A percentile compares a stretch with the other conserved stretches of the same genome.
phyloP scores from a whole-genome alignment of 1,140 invertebrate species.

The Apolygus lucorum region DNA sequence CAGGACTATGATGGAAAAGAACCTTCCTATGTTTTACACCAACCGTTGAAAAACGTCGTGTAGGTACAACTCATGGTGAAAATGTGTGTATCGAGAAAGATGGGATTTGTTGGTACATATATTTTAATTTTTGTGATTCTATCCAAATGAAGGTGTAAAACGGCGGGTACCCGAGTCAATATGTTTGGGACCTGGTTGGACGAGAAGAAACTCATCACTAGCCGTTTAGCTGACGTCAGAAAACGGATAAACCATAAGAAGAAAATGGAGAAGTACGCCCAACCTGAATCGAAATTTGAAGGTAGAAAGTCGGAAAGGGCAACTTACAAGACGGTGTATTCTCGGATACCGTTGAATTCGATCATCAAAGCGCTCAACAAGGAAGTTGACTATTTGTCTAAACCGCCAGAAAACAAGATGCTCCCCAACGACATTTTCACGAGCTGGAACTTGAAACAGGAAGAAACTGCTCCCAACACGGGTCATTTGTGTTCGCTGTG shows the following conservation, averaged over 20 bases:
- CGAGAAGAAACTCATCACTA: not conserved
- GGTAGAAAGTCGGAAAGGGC: not conserved
- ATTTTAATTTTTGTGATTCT: too few relatives aligned
- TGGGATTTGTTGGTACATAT: too few relatives aligned
- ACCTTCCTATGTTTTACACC: too few relatives aligned
- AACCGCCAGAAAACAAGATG: not conserved
- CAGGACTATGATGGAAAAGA: too few relatives aligned
- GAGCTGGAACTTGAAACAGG: not conserved
- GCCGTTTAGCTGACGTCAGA: not conserved
- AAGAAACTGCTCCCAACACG: not conserved
- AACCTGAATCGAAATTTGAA: too few relatives aligned
- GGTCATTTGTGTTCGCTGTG: not conserved
- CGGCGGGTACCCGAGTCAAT: not conserved
- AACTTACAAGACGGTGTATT: not conserved
- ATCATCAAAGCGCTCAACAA: constrained; percentile 3
- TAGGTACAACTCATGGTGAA: too few relatives aligned
- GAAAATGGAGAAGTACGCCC: not conserved
- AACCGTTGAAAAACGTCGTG: too few relatives aligned
- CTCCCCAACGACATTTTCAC: not conserved
- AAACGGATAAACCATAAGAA: not conserved
- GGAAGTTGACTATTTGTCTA: not conserved
- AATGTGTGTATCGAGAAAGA: too few relatives aligned
- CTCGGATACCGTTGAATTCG: not conserved
- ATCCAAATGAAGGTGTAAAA: too few relatives aligned
- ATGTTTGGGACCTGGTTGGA: not conserved